Evolutionary conservation across 92 coral and sea anemone genomes (phyloP).

Genomic region (Palythoa heliodiscus): DNA sequence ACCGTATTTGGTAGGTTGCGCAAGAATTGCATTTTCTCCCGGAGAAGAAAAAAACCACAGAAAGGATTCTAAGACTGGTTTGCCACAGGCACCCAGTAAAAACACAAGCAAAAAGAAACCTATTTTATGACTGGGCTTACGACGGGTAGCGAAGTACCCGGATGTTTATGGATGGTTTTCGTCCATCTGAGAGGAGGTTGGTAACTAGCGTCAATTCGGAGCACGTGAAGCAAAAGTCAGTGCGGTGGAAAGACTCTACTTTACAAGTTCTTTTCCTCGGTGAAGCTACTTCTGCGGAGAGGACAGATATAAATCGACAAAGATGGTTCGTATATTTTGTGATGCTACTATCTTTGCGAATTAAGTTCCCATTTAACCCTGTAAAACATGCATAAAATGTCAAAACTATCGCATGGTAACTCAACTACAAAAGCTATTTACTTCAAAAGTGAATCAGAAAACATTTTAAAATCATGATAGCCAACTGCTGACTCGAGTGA

Average conservation of each 20-base stretch:
- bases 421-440: no score
- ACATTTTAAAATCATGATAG: no score
- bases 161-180: background rate
- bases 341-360: background rate
- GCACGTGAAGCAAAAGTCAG: background rate
- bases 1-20: no score
- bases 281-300: slow-evolving; percentile 67
- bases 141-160: no score
- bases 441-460: background rate
- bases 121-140: no score
- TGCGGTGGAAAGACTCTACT: background rate
- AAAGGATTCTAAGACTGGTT: no score
- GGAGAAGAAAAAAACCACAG: no score
- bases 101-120: no score
- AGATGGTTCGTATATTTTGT: slow-evolving; percentile 48
- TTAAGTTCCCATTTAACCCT: background rate
- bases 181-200: background rate
- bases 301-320: slow-evolving; percentile 28
- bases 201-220: background rate
- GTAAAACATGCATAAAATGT: background rate
- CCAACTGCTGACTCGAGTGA: background rate
- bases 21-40: no score
- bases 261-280: slow-evolving; percentile 39
- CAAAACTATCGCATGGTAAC: no score
- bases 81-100: no score